Evolutionary conservation across 1,140 invertebrate genomes (phyloP).

Genomic region (Drosophila mayri): DNA sequence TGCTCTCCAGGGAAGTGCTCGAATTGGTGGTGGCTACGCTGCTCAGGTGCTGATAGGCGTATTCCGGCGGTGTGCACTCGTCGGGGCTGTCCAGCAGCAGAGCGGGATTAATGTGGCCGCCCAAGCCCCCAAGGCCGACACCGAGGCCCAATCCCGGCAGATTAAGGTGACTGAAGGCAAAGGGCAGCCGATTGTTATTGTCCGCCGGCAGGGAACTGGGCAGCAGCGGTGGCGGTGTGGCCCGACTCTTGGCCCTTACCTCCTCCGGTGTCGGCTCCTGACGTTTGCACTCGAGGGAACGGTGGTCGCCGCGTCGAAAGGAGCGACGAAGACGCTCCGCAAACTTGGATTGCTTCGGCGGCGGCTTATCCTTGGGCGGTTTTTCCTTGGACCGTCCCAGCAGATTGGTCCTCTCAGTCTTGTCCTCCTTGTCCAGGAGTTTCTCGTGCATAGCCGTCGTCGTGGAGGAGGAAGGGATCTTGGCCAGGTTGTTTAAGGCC

Average conservation of each 20-base stretch:
- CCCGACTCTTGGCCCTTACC: constrained; percentile 36
- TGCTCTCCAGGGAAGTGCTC: constrained; percentile 79
- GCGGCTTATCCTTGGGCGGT: constrained; percentile 57
- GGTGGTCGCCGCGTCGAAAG: constrained; percentile 73
- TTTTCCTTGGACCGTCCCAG: constrained; percentile 66
- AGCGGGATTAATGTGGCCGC: constrained; percentile 78
- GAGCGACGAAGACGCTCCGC: constrained; percentile 75
- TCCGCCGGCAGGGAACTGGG: constrained; percentile 25
- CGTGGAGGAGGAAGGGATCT: constrained; percentile 10
- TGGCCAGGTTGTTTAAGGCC: constrained; percentile 16
- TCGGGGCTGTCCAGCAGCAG: constrained; percentile 79
- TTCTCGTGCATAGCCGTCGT: constrained; percentile 77
- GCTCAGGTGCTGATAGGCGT: constrained; percentile 77
- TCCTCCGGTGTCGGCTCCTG: constrained; percentile 58
- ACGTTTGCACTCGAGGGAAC: constrained; percentile 71
- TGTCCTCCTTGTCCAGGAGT: constrained; percentile 76
- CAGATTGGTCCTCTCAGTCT: constrained; percentile 74
- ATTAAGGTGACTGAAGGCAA: constrained; percentile 60
- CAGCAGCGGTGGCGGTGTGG: constrained; percentile 36
- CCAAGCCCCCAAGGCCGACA: constrained; percentile 37
- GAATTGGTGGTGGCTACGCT: constrained; percentile 81
- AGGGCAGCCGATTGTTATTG: constrained; percentile 50
- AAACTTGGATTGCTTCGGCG: constrained; percentile 72
- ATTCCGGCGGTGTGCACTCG: constrained; percentile 80
- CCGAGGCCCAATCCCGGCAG: constrained; percentile 66